phyloP scores from a whole-genome alignment of 2,113 vertebrate species.

The Python bivittatus region DNA sequence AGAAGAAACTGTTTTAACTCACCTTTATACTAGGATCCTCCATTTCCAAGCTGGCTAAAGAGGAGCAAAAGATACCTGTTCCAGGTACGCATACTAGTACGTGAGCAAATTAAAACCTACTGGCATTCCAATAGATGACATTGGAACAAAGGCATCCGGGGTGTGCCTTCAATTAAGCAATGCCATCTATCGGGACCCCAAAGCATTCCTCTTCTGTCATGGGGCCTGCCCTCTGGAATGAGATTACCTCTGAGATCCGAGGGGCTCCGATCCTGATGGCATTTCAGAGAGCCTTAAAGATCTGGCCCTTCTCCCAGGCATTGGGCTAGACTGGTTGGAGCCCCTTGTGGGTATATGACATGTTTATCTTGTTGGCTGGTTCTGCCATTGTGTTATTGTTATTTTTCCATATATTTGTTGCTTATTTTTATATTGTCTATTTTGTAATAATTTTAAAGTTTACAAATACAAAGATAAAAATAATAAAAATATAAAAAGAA shows the following conservation, averaged over 20 bases:
- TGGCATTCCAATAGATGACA: background rate
- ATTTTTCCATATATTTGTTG: background rate
- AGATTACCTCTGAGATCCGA: background rate
- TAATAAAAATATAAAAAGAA: no score
- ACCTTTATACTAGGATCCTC: background rate
- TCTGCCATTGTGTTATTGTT: background rate
- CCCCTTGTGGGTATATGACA: background rate
- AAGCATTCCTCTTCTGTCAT: background rate
- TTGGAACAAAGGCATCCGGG: background rate
- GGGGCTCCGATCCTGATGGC: background rate
- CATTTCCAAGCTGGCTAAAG: background rate
- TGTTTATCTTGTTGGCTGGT: background rate
- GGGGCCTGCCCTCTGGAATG: background rate
- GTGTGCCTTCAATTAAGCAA: background rate
- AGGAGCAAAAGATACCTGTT: background rate
- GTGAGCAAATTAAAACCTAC: background rate
- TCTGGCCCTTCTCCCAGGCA: background rate
- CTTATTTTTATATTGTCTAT: background rate
- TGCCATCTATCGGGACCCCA: background rate
- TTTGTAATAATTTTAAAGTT: no score
- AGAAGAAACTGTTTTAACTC: background rate
- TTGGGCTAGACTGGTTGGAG: background rate
- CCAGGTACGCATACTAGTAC: background rate
- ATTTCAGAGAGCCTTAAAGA: background rate
- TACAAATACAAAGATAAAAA: no score